Evolutionary conservation across 2,113 vertebrate genomes (phyloP).

Genomic region (Martes martes): DNA sequence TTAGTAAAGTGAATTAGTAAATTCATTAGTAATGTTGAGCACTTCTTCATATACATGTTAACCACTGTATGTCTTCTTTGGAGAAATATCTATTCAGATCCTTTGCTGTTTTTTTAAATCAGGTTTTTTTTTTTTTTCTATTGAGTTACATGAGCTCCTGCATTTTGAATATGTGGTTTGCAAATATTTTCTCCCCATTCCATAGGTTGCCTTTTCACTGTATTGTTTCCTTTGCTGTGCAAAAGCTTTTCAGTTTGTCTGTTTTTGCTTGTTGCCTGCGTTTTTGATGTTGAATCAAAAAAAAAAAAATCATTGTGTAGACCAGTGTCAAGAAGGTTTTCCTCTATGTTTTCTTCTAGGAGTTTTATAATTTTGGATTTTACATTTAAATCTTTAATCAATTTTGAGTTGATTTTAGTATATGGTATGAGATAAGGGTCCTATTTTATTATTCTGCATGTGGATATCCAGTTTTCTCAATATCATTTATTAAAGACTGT

Average conservation of each 20-base stretch:
- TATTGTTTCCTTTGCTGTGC: not conserved
- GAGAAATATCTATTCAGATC: not conserved
- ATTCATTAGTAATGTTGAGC: not conserved
- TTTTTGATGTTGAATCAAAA: not conserved
- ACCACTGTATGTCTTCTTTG: not conserved
- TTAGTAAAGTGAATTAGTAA: not conserved
- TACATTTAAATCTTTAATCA: not conserved
- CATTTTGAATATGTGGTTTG: not conserved
- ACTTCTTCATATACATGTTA: not conserved
- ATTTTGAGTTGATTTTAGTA: not conserved
- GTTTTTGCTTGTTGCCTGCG: not conserved
- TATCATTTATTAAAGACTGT: not conserved
- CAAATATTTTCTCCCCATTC: not conserved
- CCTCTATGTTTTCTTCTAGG: not conserved
- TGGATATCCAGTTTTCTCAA: not conserved
- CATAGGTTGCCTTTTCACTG: not conserved
- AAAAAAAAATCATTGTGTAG: not conserved
- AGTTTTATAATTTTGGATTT: not conserved
- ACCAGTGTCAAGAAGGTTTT: not conserved
- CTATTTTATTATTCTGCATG: not conserved
- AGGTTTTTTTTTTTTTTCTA: not conserved
- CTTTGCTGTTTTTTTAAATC: not conserved
- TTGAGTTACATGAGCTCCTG: not conserved
- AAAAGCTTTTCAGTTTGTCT: not conserved
- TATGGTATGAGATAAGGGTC: not conserved